A percentile compares a stretch with the other conserved stretches of the same genome.
Evolutionary conservation across 1,140 invertebrate species (phyloP).

Genomic region (Colletes gigas): DNA sequence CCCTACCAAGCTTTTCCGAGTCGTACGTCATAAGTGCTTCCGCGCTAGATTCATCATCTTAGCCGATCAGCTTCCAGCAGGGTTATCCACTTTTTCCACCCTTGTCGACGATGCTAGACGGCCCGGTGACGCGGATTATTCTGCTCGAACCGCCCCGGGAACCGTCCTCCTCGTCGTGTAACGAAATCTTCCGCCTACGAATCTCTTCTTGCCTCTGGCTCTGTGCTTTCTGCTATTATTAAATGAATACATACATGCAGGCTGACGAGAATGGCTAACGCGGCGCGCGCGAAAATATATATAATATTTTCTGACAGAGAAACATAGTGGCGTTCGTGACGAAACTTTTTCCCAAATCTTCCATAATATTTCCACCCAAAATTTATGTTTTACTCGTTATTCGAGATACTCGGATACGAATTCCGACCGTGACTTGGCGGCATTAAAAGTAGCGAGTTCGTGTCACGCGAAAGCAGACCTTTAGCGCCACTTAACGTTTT

Average conservation of each 20-base stretch:
- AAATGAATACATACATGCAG: constrained; percentile 9
- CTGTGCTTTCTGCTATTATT: not conserved
- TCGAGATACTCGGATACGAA: too few species aligned
- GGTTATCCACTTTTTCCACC: constrained; percentile 74
- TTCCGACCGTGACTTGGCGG: too few species aligned
- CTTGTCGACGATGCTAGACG: constrained; percentile 69
- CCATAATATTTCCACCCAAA: too few species aligned
- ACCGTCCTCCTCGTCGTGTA: constrained; percentile 47
- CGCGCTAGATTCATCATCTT: constrained; percentile 81
- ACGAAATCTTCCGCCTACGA: constrained; percentile 37
- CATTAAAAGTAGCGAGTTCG: not conserved
- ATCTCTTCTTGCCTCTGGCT: constrained; percentile 12
- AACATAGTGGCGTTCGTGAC: too few species aligned
- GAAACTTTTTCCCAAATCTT: too few species aligned
- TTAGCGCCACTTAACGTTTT: constrained; percentile 35
- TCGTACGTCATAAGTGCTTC: constrained; percentile 81
- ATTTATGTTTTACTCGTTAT: too few species aligned
- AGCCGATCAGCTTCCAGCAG: constrained; percentile 64
- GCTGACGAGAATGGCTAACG: too few species aligned
- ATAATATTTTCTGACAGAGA: too few species aligned
- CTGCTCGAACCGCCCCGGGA: constrained; percentile 58
- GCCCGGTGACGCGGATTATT: constrained; percentile 71
- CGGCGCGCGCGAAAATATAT: too few species aligned
- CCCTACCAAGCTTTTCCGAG: constrained; percentile 71
- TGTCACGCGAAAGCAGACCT: not conserved